Evolutionary conservation across 2,888 invertebrate genomes (phyloP), one percentile per base, ranked within the genome.

Genomic region (Brachyopa scutellaris): DNA sequence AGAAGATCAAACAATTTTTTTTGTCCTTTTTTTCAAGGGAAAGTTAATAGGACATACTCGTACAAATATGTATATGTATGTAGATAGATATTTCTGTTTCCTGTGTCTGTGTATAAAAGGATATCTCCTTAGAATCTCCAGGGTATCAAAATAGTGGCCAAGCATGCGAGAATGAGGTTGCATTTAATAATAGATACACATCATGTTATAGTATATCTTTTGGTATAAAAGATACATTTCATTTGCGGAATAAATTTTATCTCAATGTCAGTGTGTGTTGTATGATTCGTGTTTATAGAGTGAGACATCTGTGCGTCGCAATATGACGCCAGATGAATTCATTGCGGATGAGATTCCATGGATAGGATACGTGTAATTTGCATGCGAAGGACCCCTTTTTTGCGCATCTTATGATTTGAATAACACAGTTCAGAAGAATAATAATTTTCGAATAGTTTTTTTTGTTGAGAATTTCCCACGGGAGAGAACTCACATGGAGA

Each of bases 231-330:
- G 55, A 62, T 53, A 76, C 76, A 79, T 82, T 53, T 76, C 76
- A 80, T 80, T 74, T 80, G 11, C 23, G 57, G 80, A 64, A 82
- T 79, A 82, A 51, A 76, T 82, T 74, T 67, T 38, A 73, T 74
- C 49, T 55, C 55, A 47, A 66, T 61, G 61, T 7, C 23, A 21
- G 55, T 53, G 74, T 19, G 33, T 33, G n/a, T n/a, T n/a, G 23
- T 45, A 36, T 66, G 45, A 64, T 15, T 47, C 36, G 57, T 51
- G 47, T 47, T 66, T 66, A 66, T 33, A 53, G 57, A 53, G 62
- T 51, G 3, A 5, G 70, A 70, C 80, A 82, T 76, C 76, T 76
- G 80, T 70, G 69, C 57, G 62, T 51, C 76, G 69, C 76, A 76
- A 69, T 74, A 57, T 80, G 80, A 76, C 72, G 49, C 76, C 51